Base-by-base conservation (phyloP, 2,888 invertebrate species). In the Drosophila kanekoi region DNA sequence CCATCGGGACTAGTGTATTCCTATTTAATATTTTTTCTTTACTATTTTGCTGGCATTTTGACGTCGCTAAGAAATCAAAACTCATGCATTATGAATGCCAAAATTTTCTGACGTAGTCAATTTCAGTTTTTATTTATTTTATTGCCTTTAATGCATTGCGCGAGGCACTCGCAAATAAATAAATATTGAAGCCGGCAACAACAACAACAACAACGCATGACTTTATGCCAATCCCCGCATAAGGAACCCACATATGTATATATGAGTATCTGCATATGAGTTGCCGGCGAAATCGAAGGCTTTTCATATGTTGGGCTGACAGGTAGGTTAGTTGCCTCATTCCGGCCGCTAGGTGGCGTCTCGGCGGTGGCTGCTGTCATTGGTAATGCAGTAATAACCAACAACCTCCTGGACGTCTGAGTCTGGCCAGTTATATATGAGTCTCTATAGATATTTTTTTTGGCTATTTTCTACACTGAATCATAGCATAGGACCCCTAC, bases 41-140 rank as follows among this genome's bases (percentile, higher is more conserved):
- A 18, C 23, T 56, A 52, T 62, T 51, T 44, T 58, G 38, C 60
- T 52, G 45, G 40, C 49, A 58, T 69, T 52, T 77, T 63, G 58
- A 80, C 83, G 79, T 75, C 71, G 83, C 83, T 70, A 79, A 83
- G 75, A 85, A 85, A 85, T 85, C 87, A 87, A 87, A 85, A 88
- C 87, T 89, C 87, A 89, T 89, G 88, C 84, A 89, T 90, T 89
- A 90, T 89, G 89, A 89, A 89, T 90, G 90, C 86, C 89, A 89
- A 89, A 77, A 77, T 77, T 85, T 81, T 87, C 84, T 87, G 89
- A 86, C 89, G 79, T 80, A 84, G 81, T 87, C 89, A 89, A 89
- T 86, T 89, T 85, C 79, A 56, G 76, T 84, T 85, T 86, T 90
- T 89, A 77, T 81, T 90, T 87, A 86, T 89, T 89, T 89, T 84